Base-by-base conservation (phyloP, 1,140 invertebrate genomes). In the Dolichoris vasculosae region DNA sequence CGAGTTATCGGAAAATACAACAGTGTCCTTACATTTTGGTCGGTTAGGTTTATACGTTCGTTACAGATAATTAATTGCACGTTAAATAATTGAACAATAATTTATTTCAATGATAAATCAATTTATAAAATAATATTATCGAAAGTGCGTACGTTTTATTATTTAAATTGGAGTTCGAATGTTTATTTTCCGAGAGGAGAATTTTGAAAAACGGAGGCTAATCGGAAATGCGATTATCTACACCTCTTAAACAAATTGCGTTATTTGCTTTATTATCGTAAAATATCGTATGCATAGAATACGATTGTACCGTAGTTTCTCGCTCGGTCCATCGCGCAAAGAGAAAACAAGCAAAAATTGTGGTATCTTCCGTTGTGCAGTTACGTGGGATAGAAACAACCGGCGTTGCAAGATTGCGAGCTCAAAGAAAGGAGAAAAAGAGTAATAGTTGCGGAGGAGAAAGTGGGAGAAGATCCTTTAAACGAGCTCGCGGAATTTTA, bases 401-500 rank as follows among this genome's bases (percentile, higher is more conserved):
- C 64, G 15, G 35, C 26, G 30, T n/a, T 67, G 64, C 64, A 32
- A 32, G 9, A 13, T 32, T 67, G 2, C n/a, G 7, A 64, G 59
- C 6, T 1, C n/a, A 1, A 11, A 17, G 30, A 35, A 77, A 63
- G 55, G 64, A 13, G 7, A 30, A 32, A 38, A 40, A 1, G 20
- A 46, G 20, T 15, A 51, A 51, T 51, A 51, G 11, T 51, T 26
- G 59, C 48, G 63, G 40, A n/a, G 30, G 79, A 48, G 26, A 38
- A 55, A 78, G 48, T 30, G 48, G 23, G 64, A 51, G 71, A 83
- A 87, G 86, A 87, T 85, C 30, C 30, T 67, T 67, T 51, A 51
- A 51, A 51, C 48, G 48, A 11, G 80, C 51, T 40, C 82, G 76
- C 85, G 67, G 82, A 88, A 86, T 87, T 87, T 89, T 88, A 89